phyloP scores from a whole-genome alignment of 2,797 vertebrate species.

The Sebastes vulpes region DNA sequence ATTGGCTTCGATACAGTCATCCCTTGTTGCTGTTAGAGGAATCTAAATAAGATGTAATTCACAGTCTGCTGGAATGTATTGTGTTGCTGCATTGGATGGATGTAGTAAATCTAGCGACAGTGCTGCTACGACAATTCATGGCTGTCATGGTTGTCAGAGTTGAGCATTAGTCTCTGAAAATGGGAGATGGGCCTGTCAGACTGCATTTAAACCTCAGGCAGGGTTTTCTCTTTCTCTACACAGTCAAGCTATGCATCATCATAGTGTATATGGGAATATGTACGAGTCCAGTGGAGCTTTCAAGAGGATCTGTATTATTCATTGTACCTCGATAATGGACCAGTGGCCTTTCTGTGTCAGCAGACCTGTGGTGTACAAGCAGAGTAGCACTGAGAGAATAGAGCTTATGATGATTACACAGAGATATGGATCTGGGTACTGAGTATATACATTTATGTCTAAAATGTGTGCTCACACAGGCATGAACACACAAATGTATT shows the following conservation, averaged over 20 bases:
- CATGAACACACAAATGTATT: not conserved
- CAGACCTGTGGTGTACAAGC: constrained; percentile 3
- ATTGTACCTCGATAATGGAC: constrained; percentile 61
- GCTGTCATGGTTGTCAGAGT: constrained; percentile 63
- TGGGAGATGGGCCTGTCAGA: constrained; percentile 57
- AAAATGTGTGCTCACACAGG: not conserved
- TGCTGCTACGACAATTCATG: constrained; percentile 45
- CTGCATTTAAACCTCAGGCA: constrained; percentile 47
- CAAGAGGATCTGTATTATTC: constrained; percentile 69
- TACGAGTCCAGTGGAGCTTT: constrained; percentile 38
- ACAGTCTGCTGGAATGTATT: constrained; percentile 26
- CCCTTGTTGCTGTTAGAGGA: not conserved
- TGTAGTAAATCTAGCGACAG: constrained; percentile 35
- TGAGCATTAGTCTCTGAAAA: constrained; percentile 50
- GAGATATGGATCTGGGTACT: not conserved
- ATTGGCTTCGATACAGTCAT: not conserved
- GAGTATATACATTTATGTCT: not conserved
- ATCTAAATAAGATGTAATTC: constrained; percentile 24
- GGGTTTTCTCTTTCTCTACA: constrained; percentile 2
- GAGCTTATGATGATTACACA: not conserved
- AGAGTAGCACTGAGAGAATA: constrained; percentile 6
- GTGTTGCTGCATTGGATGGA: constrained; percentile 35
- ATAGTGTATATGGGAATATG: not conserved
- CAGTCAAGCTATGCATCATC: constrained; percentile 24
- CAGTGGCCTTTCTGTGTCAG: constrained; percentile 17